These are phyloP conservation scores for Junco hyemalis DNA, from an alignment of 2,113 vertebrate genomes.

Conservation along the genomic window DNA sequence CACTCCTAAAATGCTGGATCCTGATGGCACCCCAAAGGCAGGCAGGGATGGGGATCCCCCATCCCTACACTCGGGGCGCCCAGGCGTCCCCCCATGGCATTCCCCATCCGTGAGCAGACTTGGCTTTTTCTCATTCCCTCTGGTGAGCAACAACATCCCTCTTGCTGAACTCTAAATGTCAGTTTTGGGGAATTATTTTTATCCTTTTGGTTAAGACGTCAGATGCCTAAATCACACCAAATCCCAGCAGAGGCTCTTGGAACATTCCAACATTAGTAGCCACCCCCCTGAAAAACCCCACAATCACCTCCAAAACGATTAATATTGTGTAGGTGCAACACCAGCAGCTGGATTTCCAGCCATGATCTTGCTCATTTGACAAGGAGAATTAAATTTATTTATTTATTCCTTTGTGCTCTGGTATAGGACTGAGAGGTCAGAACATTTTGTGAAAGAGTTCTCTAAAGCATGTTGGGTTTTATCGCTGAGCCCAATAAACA, in stretches of 20 bases:
- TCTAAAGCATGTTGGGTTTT: background rate
- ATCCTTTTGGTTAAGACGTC: fast-evolving
- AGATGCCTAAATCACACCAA: background rate
- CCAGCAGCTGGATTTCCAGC: background rate
- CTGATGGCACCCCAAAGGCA: background rate
- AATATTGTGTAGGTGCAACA: background rate
- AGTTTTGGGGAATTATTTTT: background rate
- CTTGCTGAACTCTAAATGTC: background rate
- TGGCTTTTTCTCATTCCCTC: background rate
- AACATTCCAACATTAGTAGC: background rate
- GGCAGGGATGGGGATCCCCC: background rate
- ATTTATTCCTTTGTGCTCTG: background rate
- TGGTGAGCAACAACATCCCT: background rate
- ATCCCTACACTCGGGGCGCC: fast-evolving
- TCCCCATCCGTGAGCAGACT: fast-evolving
- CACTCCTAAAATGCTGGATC: fast-evolving
- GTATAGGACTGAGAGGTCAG: background rate
- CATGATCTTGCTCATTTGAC: background rate
- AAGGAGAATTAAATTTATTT: background rate
- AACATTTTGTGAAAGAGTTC: background rate
- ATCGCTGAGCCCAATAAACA: background rate
- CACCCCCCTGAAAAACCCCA: background rate
- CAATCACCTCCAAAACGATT: background rate
- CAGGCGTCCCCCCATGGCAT: background rate
- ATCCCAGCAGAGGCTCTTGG: background rate